Conservation (phyloP, 2,797 vertebrate species). For the Hyperoplus immaculatus region DNA sequence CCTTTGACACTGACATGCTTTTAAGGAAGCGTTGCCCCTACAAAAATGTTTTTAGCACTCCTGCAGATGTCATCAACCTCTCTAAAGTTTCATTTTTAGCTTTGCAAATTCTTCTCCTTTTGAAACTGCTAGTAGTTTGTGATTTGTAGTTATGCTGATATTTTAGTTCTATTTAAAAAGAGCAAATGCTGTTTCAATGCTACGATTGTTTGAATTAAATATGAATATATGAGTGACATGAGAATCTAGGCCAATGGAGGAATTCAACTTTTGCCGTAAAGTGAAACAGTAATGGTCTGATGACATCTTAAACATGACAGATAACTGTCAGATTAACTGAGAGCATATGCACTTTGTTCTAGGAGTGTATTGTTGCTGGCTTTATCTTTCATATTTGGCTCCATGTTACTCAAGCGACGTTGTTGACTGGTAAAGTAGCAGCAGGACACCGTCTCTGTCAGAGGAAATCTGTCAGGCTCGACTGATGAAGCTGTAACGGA, state of each 20-base stretch:
- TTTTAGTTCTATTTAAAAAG: neutral
- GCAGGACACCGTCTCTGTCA: conserved; percentile 25
- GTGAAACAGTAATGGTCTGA: neutral
- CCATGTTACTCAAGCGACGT: conserved; percentile 22
- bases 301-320: neutral
- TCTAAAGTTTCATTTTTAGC: conserved; percentile 6
- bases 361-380: neutral
- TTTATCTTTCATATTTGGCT: conserved; percentile 19
- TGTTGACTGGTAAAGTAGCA: conserved; percentile 28
- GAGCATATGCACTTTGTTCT: neutral
- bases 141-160: neutral
- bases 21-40: conserved; percentile 17
- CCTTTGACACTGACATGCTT: conserved; percentile 34
- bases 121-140: neutral
- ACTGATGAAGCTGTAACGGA: conserved; percentile 42
- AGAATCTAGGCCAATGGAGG: neutral
- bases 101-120: neutral
- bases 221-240: neutral
- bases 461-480: conserved; percentile 49
- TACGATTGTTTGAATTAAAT: neutral
- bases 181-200: neutral
- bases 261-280: neutral
- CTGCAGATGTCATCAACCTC: conserved; percentile 2
- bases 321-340: neutral
- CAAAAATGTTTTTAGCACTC: conserved; percentile 6